These are phyloP conservation scores for Lepilemur ruficaudatus DNA, from an alignment of 2,797 vertebrate genomes.

Conservation along the genomic window DNA sequence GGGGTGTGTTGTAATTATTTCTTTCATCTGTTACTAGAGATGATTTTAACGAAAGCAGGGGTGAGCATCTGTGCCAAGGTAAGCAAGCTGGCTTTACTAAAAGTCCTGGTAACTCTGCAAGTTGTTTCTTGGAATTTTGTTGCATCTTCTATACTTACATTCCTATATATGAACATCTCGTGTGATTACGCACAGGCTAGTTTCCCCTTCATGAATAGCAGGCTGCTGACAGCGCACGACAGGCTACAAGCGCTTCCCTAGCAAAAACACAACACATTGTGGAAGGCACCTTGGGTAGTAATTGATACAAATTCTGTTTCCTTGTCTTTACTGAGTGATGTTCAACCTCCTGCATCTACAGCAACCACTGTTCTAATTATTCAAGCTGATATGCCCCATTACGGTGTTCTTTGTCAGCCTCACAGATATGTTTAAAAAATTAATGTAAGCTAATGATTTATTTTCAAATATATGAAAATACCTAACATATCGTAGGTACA, in stretches of 20 bases:
- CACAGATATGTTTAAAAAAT: constrained; percentile 32
- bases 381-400: constrained; percentile 37
- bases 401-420: neutral
- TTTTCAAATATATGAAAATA: neutral
- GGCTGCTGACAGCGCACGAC: constrained; percentile 68
- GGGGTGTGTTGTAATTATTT: constrained; percentile 65
- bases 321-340: constrained; percentile 49
- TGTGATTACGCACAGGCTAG: constrained; percentile 5
- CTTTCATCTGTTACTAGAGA: constrained; percentile 65
- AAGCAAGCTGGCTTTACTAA: constrained; percentile 56
- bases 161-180: constrained; percentile 59
- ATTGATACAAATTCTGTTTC: constrained; percentile 59
- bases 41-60: constrained; percentile 37
- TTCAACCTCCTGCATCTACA: constrained; percentile 58
- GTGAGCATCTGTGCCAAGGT: constrained; percentile 56
- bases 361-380: constrained; percentile 21
- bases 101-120: constrained; percentile 3
- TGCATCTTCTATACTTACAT: constrained; percentile 7
- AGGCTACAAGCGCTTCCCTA: constrained; percentile 1
- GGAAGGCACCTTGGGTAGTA: constrained; percentile 32
- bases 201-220: constrained; percentile 48
- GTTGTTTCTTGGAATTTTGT: constrained; percentile 64
- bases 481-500: neutral
- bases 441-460: neutral
- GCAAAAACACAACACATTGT: constrained; percentile 23